Conservation (phyloP, 2,888 invertebrate species). For the Phlogophora meticulosa region DNA sequence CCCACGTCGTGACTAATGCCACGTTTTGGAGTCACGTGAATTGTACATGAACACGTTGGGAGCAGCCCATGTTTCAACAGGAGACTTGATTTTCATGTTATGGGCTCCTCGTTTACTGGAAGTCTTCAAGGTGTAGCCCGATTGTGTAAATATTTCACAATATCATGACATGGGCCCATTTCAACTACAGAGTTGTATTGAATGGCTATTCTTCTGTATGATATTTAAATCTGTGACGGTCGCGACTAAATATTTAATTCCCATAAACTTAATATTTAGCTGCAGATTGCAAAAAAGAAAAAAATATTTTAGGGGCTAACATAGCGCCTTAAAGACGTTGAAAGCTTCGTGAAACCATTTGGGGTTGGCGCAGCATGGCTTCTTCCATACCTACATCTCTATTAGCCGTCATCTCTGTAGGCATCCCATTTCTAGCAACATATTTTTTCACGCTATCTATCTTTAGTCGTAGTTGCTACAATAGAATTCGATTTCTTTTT, state of each 20-base stretch:
- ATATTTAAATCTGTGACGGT: too few relatives aligned
- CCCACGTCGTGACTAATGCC: slow-evolving; percentile 70
- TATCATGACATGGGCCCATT: too few relatives aligned
- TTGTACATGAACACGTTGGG: slow-evolving; percentile 53
- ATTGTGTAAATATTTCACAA: too few relatives aligned
- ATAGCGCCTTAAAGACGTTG: not conserved
- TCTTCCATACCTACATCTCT: not conserved
- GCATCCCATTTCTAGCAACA: not conserved
- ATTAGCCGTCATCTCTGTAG: not conserved
- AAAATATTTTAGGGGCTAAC: too few relatives aligned
- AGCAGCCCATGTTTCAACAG: slow-evolving; percentile 27
- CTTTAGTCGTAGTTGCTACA: too few relatives aligned
- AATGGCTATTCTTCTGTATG: too few relatives aligned
- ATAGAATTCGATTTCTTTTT: too few relatives aligned
- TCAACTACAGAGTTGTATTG: too few relatives aligned
- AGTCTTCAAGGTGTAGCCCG: not conserved
- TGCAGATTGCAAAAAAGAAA: too few relatives aligned
- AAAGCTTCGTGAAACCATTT: slow-evolving; percentile 21
- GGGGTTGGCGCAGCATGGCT: not conserved
- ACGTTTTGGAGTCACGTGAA: slow-evolving; percentile 74
- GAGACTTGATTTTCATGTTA: slow-evolving; percentile 28
- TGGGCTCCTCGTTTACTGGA: slow-evolving; percentile 17
- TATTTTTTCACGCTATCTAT: not conserved
- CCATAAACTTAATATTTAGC: too few relatives aligned
- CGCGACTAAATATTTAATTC: too few relatives aligned